A percentile compares a stretch with the other conserved stretches of the same genome.
phyloP scores from a whole-genome alignment of 2,888 invertebrate genomes.

The Caenorhabditis auriculariae region DNA sequence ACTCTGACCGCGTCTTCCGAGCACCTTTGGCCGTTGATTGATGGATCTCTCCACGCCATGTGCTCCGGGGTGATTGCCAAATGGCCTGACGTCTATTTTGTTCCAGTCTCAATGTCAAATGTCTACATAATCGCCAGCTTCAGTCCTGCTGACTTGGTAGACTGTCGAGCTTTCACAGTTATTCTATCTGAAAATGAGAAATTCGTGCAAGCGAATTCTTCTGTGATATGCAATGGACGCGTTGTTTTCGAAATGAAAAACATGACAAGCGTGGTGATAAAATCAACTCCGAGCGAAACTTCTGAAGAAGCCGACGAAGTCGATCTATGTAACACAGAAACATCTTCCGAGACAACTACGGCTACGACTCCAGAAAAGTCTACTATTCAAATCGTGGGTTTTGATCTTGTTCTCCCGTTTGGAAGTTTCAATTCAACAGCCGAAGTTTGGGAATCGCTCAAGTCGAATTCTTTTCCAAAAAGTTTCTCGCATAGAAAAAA shows the following conservation, averaged over 20 bases:
- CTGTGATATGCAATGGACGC: constrained; percentile 9
- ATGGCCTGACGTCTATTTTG: constrained; percentile 24
- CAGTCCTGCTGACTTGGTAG: constrained; percentile 7
- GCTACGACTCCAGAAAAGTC: neutral
- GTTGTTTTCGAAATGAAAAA: constrained; percentile 29
- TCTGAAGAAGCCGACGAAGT: neutral
- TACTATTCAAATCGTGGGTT: constrained; percentile 25
- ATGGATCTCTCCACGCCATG: constrained; percentile 34
- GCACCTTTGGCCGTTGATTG: constrained; percentile 33
- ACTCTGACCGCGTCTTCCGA: constrained; percentile 15
- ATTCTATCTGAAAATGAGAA: constrained; percentile 37
- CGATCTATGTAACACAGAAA: no score
- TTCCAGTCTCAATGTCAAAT: constrained; percentile 29
- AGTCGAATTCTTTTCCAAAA: neutral
- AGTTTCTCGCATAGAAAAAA: constrained; percentile 1
- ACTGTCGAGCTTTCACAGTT: constrained; percentile 7
- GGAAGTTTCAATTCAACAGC: constrained; percentile 6
- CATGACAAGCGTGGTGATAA: constrained; percentile 32
- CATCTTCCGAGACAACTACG: no score
- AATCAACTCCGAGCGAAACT: constrained; percentile 6
- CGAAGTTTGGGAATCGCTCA: constrained; percentile 11
- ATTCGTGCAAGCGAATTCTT: constrained; percentile 39
- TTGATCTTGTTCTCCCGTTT: constrained; percentile 13
- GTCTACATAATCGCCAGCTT: constrained; percentile 6
- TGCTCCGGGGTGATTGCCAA: constrained; percentile 19